These are phyloP conservation scores for Pollenia angustigena DNA, from an alignment of 2,888 invertebrate species.

Conservation along the genomic window DNA sequence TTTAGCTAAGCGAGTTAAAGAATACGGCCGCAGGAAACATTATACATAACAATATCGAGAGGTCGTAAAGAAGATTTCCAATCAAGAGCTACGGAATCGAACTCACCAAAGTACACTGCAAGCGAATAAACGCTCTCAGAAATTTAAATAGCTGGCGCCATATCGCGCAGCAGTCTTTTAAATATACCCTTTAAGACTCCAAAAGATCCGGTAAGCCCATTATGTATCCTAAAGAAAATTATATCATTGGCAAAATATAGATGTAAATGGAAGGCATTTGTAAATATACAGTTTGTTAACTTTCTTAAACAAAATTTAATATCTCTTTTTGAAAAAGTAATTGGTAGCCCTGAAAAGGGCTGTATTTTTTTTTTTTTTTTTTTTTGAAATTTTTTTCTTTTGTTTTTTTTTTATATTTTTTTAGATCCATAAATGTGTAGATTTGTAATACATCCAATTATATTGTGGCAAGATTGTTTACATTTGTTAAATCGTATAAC, in stretches of 20 bases:
- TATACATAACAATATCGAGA: too few relatives aligned
- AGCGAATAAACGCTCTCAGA: too few relatives aligned
- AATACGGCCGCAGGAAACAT: too few relatives aligned
- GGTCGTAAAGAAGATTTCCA: too few relatives aligned
- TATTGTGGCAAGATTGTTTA: slow-evolving; percentile 64
- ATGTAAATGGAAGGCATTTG: neutral
- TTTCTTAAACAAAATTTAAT: slow-evolving; percentile 60
- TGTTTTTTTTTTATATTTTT: slow-evolving; percentile 43
- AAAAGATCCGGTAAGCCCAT: too few relatives aligned
- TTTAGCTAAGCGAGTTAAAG: too few relatives aligned
- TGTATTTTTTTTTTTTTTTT: slow-evolving; percentile 68
- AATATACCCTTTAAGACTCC: too few relatives aligned
- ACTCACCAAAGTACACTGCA: too few relatives aligned
- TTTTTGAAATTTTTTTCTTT: slow-evolving; percentile 42
- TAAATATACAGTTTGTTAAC: neutral
- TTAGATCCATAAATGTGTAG: slow-evolving; percentile 44
- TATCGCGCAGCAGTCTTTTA: too few relatives aligned
- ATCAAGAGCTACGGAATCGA: too few relatives aligned
- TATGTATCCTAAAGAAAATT: neutral
- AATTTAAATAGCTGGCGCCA: too few relatives aligned
- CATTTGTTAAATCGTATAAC: slow-evolving; percentile 38
- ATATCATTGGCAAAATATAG: too few relatives aligned
- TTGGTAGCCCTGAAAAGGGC: slow-evolving; percentile 84
- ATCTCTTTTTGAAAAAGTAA: slow-evolving; percentile 78
- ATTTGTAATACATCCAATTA: slow-evolving; percentile 50